Conservation (phyloP, 2,113 vertebrate species). For the Morone saxatilis region DNA sequence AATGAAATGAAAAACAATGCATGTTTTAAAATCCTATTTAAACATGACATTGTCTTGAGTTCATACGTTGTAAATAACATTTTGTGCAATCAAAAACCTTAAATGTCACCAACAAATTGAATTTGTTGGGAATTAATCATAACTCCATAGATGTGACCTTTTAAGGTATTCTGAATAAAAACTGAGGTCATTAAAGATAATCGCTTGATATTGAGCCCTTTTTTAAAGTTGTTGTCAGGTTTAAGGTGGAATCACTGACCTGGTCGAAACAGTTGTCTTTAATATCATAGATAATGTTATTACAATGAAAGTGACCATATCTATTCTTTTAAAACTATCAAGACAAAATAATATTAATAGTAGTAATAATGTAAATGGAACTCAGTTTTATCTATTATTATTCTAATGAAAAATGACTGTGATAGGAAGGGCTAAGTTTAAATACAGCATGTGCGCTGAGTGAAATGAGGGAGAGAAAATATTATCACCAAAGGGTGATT, state of each 20-base stretch:
- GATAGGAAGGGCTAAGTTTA: slow-evolving; percentile 13
- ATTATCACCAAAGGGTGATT: slow-evolving; percentile 28
- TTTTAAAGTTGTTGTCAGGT: slow-evolving; percentile 16
- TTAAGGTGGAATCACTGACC: slow-evolving; percentile 45
- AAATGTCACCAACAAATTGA: slow-evolving; percentile 64
- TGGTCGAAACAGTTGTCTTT: background rate
- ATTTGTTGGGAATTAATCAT: slow-evolving; percentile 68
- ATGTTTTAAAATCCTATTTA: background rate
- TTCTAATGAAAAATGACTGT: slow-evolving; percentile 20
- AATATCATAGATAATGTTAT: slow-evolving; percentile 2
- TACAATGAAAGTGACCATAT: slow-evolving; percentile 5
- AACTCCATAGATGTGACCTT: slow-evolving; percentile 74
- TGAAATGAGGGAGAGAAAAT: slow-evolving; percentile 40
- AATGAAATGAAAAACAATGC: slow-evolving; percentile 4
- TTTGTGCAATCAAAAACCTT: slow-evolving; percentile 40
- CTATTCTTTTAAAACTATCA: slow-evolving; percentile 2
- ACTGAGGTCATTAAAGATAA: slow-evolving; percentile 73
- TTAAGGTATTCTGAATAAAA: slow-evolving; percentile 73
- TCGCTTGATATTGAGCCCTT: slow-evolving; percentile 58
- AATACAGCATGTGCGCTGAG: slow-evolving; percentile 1
- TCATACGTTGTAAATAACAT: slow-evolving; percentile 10
- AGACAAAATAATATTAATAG: slow-evolving; percentile 1
- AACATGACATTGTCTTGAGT: background rate
- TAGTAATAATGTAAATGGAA: background rate
- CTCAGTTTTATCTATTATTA: background rate